phyloP scores from a whole-genome alignment of 1,140 invertebrate genomes.

The Pomacea maculata region DNA sequence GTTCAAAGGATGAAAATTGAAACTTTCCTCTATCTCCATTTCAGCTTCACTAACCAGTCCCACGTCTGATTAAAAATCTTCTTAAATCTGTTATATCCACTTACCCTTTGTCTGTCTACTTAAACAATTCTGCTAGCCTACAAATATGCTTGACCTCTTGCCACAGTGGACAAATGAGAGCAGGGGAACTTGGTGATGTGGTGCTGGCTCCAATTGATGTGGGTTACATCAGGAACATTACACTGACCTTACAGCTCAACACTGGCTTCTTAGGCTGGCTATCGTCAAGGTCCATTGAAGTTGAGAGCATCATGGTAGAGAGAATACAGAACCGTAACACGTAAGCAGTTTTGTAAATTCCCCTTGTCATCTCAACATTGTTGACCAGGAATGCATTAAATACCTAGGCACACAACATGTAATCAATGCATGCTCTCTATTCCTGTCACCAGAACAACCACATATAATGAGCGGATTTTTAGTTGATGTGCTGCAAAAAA shows the following conservation, averaged over 20 bases:
- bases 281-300: neutral
- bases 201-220: constrained; percentile 8
- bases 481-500: no score
- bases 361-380: no score
- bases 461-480: no score
- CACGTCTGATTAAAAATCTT: neutral
- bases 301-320: neutral
- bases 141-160: neutral
- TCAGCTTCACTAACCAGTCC: neutral
- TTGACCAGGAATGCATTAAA: no score
- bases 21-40: neutral
- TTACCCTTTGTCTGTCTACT: neutral
- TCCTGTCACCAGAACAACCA: no score
- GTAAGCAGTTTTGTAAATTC: neutral
- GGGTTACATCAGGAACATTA: constrained; percentile 8
- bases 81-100: neutral
- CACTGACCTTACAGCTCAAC: constrained; percentile 6
- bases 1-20: neutral
- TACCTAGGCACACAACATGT: no score
- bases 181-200: constrained; percentile 4
- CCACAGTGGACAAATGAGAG: neutral
- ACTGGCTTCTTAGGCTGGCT: constrained; percentile 10
- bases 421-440: no score
- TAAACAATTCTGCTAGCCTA: neutral
- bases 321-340: constrained; percentile 7